Conservation (phyloP, 2,888 invertebrate genomes). For the Eustalomyia histrio region DNA sequence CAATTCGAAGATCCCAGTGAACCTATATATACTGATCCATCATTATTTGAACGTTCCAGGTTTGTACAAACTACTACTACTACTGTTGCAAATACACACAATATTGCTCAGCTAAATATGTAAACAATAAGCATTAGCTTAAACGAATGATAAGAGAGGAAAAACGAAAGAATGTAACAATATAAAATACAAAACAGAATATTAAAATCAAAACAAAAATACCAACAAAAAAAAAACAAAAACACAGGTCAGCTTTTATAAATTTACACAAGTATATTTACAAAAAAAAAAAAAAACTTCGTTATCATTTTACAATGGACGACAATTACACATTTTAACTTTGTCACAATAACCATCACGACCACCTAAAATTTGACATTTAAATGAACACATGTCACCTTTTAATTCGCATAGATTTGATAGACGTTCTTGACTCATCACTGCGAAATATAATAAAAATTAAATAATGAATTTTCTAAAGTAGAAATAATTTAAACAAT, state of each 20-base stretch:
- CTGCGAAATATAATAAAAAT: constrained; percentile 6
- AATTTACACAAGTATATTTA: not conserved
- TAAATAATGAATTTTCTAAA: not conserved
- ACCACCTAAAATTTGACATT: constrained; percentile 72
- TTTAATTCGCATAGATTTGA: constrained; percentile 69
- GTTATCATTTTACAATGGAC: constrained; percentile 66
- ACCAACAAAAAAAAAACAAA: not conserved
- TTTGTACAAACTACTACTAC: constrained; percentile 74
- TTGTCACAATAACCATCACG: constrained; percentile 73
- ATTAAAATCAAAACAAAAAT: constrained; percentile 4
- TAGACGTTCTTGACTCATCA: constrained; percentile 42
- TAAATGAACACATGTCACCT: constrained; percentile 71
- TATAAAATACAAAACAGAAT: constrained; percentile 2
- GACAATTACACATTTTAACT: constrained; percentile 70
- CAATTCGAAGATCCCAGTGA: constrained; percentile 93
- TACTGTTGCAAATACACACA: constrained; percentile 37
- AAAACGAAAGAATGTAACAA: not conserved
- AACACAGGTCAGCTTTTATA: constrained; percentile 46
- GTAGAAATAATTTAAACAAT: not conserved
- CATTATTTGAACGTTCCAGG: constrained; percentile 91
- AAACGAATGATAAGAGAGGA: constrained; percentile 13
- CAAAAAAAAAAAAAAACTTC: no score
- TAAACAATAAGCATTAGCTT: constrained; percentile 46
- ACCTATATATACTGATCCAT: constrained; percentile 95
- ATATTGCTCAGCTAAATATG: constrained; percentile 45